Percentiles rank a stretch among this genome's conserved stretches.
These are phyloP conservation scores for Hippocampus zosterae DNA, from an alignment of 2,113 vertebrate genomes.

Conservation along the genomic window DNA sequence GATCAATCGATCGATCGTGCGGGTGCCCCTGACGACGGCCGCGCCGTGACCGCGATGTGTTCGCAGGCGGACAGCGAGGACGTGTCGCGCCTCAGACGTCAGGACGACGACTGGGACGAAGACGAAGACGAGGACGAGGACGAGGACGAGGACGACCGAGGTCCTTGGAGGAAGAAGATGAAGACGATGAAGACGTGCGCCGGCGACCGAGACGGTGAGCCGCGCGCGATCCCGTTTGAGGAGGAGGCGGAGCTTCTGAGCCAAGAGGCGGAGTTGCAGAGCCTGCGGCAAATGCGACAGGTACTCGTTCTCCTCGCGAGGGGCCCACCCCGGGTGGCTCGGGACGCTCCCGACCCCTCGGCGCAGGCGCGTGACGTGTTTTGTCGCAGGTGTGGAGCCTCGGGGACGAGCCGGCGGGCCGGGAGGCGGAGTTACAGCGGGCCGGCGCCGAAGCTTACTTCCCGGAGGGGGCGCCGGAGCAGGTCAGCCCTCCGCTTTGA, in stretches of 20 bases:
- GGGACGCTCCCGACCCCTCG: no score
- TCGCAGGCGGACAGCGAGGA: slow-evolving; percentile 91
- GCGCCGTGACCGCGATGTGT: slow-evolving; percentile 2
- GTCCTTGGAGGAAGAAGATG: slow-evolving; percentile 76
- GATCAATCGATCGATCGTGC: no score
- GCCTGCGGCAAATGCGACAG: slow-evolving; percentile 91
- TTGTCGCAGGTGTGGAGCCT: slow-evolving; percentile 84
- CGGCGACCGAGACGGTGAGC: background rate
- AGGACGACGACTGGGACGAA: slow-evolving; percentile 75
- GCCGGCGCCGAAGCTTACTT: slow-evolving; percentile 80
- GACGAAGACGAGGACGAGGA: slow-evolving; percentile 93
- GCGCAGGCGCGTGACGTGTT: background rate
- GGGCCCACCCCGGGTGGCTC: no score
- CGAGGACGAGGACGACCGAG: slow-evolving; percentile 91
- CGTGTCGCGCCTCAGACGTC: slow-evolving; percentile 88
- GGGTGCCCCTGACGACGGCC: no score
- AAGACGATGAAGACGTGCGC: background rate
- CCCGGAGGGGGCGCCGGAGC: slow-evolving; percentile 60
- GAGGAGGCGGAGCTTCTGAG: slow-evolving; percentile 92
- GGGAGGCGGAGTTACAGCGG: slow-evolving; percentile 85
- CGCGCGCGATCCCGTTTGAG: slow-evolving; percentile 65
- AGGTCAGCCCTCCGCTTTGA: background rate
- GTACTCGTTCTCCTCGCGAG: no score
- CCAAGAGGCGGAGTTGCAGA: slow-evolving; percentile 69
- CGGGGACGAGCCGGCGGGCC: slow-evolving; percentile 84